Percentiles rank a stretch among this genome's conserved stretches.
These are phyloP conservation scores for Apis dorsata DNA, from an alignment of 1,140 invertebrate species.

Conservation along the genomic window DNA sequence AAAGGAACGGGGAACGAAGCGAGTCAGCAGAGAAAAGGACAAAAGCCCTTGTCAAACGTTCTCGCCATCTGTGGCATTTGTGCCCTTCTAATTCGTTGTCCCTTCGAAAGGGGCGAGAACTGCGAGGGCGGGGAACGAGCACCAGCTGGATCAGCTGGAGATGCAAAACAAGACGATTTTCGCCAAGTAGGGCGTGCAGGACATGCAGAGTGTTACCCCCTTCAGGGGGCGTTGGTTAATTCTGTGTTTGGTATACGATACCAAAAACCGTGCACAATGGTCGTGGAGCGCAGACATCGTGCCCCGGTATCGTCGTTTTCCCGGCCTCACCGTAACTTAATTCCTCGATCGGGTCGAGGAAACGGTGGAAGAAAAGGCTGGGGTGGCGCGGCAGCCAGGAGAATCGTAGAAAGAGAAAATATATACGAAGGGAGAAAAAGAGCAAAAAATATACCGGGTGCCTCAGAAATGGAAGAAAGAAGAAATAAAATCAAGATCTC, in stretches of 20 bases:
- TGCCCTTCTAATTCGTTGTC: neutral
- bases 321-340: constrained; percentile 37
- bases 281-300: neutral
- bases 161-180: constrained; percentile 40
- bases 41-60: neutral
- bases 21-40: constrained; percentile 1
- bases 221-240: neutral
- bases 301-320: constrained; percentile 35
- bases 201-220: neutral
- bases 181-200: neutral
- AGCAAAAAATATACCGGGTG: no score
- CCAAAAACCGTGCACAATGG: neutral
- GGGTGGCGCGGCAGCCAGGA: neutral
- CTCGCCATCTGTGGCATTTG: constrained; percentile 14
- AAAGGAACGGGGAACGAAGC: no score
- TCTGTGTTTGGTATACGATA: constrained; percentile 2
- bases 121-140: neutral
- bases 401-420: neutral
- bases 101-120: neutral
- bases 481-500: no score
- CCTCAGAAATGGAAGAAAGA: no score
- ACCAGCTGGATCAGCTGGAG: neutral
- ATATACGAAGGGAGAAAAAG: no score
- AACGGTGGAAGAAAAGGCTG: neutral
- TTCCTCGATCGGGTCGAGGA: constrained; percentile 36